phyloP scores from a whole-genome alignment of 2,888 invertebrate genomes.

The Pterostichus niger region DNA sequence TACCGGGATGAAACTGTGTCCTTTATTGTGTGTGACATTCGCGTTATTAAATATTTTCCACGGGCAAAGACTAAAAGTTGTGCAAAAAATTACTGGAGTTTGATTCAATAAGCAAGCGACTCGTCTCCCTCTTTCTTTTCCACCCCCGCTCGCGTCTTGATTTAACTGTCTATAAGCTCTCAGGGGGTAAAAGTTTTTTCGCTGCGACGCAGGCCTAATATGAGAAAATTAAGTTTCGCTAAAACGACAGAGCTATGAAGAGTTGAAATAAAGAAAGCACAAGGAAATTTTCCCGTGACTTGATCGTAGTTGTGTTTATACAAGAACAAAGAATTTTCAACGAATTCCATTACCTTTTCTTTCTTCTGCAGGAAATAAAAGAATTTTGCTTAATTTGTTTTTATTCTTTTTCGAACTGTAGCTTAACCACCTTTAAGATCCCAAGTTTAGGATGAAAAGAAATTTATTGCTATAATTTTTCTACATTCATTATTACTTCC shows the following conservation, averaged over 20 bases:
- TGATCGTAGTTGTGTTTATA: constrained; percentile 56
- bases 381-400: constrained; percentile 58
- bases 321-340: constrained; percentile 64
- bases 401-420: constrained; percentile 36
- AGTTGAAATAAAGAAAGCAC: constrained; percentile 65
- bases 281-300: constrained; percentile 27
- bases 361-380: constrained; percentile 40
- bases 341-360: constrained; percentile 49
- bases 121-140: background rate
- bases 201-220: constrained; percentile 72
- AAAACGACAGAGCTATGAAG: constrained; percentile 71
- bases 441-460: background rate
- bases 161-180: constrained; percentile 73
- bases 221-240: constrained; percentile 74
- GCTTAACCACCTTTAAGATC: background rate
- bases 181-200: constrained; percentile 69
- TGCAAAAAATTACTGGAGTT: constrained; percentile 72
- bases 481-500: background rate
- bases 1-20: background rate
- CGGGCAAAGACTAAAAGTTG: constrained; percentile 70
- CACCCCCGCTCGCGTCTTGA: constrained; percentile 69
- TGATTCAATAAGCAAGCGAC: constrained; percentile 71
- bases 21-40: constrained; percentile 51
- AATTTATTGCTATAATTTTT: background rate
- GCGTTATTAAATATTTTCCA: constrained; percentile 55